phyloP scores from a whole-genome alignment of 2,113 vertebrate genomes.

The Sphaerodactylus townsendi region DNA sequence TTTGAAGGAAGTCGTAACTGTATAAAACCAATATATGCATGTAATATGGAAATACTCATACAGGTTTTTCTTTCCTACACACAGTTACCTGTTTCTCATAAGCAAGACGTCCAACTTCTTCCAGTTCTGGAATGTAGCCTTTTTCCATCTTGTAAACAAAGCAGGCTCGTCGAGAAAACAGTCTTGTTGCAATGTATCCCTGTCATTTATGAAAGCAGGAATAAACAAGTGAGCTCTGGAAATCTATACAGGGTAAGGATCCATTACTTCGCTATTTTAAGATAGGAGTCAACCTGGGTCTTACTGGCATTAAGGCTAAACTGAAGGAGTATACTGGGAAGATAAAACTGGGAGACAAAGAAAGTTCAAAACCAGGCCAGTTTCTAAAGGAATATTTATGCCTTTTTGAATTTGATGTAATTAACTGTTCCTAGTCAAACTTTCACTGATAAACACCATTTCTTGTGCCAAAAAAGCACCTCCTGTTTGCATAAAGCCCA shows the following conservation, averaged over 20 bases:
- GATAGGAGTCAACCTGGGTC: neutral
- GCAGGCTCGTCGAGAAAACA: conserved; percentile 70
- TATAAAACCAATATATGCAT: neutral
- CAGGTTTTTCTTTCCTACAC: rapidly evolving
- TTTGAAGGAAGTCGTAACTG: neutral
- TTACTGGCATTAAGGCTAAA: neutral
- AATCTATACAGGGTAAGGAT: neutral
- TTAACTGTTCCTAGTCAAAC: neutral
- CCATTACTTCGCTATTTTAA: neutral
- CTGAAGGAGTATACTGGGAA: neutral
- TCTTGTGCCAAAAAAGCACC: neutral
- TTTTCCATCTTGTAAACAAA: conserved; percentile 72
- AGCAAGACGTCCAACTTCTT: conserved; percentile 48
- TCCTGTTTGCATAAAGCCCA: neutral
- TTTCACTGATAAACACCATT: neutral
- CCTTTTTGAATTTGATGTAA: neutral
- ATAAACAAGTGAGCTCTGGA: neutral
- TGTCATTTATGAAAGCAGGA: conserved; percentile 21
- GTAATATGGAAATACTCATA: too few species aligned
- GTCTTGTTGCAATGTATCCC: conserved; percentile 69
- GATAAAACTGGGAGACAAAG: too few species aligned
- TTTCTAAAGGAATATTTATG: neutral
- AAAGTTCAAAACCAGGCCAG: neutral
- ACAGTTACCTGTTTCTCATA: conserved; percentile 70
- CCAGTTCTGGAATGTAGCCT: conserved; percentile 50